Evolutionary conservation across 2,797 vertebrate species (phyloP).

Genomic region (Urosaurus nigricauda): DNA sequence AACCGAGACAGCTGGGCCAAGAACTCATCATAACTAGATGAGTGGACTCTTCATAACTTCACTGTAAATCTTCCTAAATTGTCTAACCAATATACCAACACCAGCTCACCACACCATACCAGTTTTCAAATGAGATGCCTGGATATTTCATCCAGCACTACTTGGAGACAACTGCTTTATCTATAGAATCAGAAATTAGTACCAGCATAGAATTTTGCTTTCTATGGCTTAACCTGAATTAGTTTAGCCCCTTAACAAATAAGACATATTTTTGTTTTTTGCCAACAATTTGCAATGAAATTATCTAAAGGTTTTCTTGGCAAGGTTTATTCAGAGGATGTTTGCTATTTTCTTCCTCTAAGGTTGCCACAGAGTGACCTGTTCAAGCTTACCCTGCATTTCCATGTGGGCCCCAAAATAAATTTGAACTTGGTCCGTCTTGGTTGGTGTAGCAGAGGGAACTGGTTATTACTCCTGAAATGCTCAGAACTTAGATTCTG

Average conservation of each 20-base stretch:
- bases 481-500: background rate
- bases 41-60: background rate
- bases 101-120: too few species aligned
- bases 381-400: too few species aligned
- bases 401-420: background rate
- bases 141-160: too few species aligned
- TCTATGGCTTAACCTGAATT: background rate
- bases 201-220: background rate
- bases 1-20: too few species aligned
- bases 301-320: too few species aligned
- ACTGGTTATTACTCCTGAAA: background rate
- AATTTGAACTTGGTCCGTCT: background rate
- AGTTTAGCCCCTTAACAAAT: background rate
- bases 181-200: background rate
- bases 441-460: background rate
- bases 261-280: background rate
- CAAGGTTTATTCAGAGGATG: too few species aligned
- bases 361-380: too few species aligned
- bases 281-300: too few species aligned
- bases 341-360: too few species aligned
- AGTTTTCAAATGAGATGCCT: background rate
- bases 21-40: background rate
- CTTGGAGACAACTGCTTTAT: background rate
- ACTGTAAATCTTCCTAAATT: background rate
- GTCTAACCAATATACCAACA: too few species aligned